phyloP scores from a whole-genome alignment of 2,113 vertebrate genomes.

The Prolemur simus region DNA sequence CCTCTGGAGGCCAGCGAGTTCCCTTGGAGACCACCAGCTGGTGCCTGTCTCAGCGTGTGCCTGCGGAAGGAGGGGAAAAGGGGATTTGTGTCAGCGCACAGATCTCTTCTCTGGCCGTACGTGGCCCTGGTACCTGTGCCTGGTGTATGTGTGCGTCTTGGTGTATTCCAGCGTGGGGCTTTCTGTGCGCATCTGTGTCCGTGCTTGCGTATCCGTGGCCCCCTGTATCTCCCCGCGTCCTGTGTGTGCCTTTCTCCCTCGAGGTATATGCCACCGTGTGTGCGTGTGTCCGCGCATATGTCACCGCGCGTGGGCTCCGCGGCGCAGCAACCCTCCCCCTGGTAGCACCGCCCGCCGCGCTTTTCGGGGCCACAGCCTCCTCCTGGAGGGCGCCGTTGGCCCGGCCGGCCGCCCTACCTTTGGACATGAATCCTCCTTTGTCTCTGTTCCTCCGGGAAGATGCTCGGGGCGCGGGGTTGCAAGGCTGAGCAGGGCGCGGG shows the following conservation, averaged over 20 bases:
- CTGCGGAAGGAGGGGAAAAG: not conserved
- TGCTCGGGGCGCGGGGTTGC: slow-evolving; percentile 77
- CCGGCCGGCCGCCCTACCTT: slow-evolving; percentile 83
- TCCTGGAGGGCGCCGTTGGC: slow-evolving; percentile 3
- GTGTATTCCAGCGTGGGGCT: not conserved
- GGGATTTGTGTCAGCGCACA: not conserved
- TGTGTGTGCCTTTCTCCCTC: not conserved
- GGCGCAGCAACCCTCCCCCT: slow-evolving; percentile 47
- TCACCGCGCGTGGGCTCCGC: slow-evolving; percentile 58
- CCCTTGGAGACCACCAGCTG: slow-evolving; percentile 71
- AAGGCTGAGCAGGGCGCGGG: slow-evolving; percentile 70
- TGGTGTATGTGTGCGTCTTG: not conserved
- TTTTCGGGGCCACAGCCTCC: not conserved
- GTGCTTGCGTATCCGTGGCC: not conserved
- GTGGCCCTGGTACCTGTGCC: slow-evolving; percentile 38
- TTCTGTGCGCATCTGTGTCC: not conserved
- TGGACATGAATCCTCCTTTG: slow-evolving; percentile 90
- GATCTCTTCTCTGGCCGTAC: not conserved
- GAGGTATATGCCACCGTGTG: slow-evolving; percentile 26
- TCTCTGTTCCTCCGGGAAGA: slow-evolving; percentile 78
- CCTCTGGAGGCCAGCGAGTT: not conserved
- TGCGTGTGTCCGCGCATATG: slow-evolving; percentile 53
- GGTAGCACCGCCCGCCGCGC: not conserved
- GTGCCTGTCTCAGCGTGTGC: not conserved
- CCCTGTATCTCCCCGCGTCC: not conserved